Conservation (phyloP, 2,888 invertebrate species). For the Leptinotarsa tumamoca region DNA sequence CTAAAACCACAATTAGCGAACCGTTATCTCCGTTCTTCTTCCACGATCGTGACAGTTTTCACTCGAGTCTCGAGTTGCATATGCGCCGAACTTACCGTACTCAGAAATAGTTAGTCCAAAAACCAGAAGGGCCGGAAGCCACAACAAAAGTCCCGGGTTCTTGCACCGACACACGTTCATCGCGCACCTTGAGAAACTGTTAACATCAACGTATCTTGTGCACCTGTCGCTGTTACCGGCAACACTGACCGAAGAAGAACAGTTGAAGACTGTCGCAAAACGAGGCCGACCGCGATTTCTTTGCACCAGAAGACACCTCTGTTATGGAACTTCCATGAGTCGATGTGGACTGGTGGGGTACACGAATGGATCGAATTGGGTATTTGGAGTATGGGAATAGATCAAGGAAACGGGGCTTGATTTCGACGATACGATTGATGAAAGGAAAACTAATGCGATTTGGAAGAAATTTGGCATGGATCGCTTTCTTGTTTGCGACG, state of each 20-base stretch:
- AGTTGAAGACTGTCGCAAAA: constrained; percentile 49
- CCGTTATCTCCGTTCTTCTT: constrained; percentile 1
- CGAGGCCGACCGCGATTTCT: constrained; percentile 51
- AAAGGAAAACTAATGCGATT: constrained; percentile 15
- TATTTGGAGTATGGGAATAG: constrained; percentile 15
- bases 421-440: constrained; percentile 2
- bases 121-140: constrained; percentile 23
- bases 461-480: background rate
- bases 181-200: constrained; percentile 19
- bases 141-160: background rate
- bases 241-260: constrained; percentile 49
- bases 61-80: background rate
- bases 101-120: constrained; percentile 26
- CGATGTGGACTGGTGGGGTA: background rate
- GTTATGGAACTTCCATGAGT: constrained; percentile 34
- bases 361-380: background rate
- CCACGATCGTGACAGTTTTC: constrained; percentile 7
- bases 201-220: constrained; percentile 29
- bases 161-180: constrained; percentile 22
- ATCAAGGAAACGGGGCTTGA: background rate
- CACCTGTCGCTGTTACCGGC: constrained; percentile 49
- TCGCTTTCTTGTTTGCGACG: background rate
- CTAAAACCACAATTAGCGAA: background rate
- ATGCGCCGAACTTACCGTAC: constrained; percentile 5
- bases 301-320: constrained; percentile 47